Conservation (phyloP, 2,888 invertebrate species). For the Melitaea athalia region DNA sequence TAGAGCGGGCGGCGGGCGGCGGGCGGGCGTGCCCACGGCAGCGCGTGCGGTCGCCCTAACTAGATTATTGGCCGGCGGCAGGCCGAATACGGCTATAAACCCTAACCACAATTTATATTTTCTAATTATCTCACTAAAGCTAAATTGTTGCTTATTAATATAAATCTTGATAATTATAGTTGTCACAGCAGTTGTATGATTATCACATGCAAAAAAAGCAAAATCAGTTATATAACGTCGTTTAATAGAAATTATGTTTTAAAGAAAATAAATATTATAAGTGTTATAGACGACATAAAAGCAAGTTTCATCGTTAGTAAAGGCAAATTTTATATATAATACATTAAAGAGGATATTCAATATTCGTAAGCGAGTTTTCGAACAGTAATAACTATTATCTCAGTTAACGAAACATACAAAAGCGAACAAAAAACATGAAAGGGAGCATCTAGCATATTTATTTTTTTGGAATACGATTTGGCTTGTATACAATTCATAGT, state of each 20-base stretch:
- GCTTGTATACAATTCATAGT: slow-evolving; percentile 26
- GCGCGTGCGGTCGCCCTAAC: slow-evolving; percentile 71
- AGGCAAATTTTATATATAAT: too few relatives aligned
- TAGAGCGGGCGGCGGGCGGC: slow-evolving; percentile 40
- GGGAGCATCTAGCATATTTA: background rate
- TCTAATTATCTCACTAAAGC: slow-evolving; percentile 13
- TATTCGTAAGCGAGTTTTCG: too few relatives aligned
- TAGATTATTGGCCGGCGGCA: slow-evolving; percentile 62
- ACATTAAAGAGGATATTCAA: too few relatives aligned
- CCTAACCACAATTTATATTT: slow-evolving; percentile 31
- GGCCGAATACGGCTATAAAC: slow-evolving; percentile 21
- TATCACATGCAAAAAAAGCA: background rate
- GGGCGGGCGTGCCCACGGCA: slow-evolving; percentile 42
- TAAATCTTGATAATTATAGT: background rate
- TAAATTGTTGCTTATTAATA: background rate
- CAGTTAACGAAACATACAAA: background rate
- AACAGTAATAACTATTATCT: too few relatives aligned
- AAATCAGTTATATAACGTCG: background rate
- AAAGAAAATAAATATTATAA: too few relatives aligned
- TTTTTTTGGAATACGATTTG: slow-evolving; percentile 25
- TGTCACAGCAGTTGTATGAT: background rate
- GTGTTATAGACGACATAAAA: too few relatives aligned
- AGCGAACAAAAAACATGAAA: background rate
- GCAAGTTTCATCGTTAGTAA: too few relatives aligned
- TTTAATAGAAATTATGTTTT: too few relatives aligned